A percentile compares a stretch with the other conserved stretches of the same genome.
Conservation (phyloP, 2,113 vertebrate species). For the Strix uralensis region DNA sequence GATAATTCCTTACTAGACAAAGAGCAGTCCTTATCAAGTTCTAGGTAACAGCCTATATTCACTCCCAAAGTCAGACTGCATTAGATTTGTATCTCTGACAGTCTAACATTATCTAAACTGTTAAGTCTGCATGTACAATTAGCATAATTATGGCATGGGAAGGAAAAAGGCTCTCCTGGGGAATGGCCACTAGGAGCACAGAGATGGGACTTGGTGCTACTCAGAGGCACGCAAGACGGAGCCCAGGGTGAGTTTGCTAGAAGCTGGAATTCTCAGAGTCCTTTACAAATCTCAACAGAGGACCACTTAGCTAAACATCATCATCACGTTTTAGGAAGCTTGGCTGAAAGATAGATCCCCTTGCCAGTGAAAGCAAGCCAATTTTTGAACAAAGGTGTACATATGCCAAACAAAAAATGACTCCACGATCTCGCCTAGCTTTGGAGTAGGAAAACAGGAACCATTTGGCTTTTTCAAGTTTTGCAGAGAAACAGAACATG, state of each 20-base stretch:
- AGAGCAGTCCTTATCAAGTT: not conserved
- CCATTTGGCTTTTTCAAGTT: constrained; percentile 11
- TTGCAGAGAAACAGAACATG: not conserved
- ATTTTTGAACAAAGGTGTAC: constrained; percentile 39
- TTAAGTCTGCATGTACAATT: not conserved
- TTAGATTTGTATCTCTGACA: not conserved
- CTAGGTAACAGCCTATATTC: not conserved
- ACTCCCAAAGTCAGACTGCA: not conserved
- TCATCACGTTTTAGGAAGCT: constrained; percentile 14
- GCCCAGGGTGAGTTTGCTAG: not conserved
- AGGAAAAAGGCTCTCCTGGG: not conserved
- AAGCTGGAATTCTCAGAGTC: not conserved
- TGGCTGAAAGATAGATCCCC: constrained; percentile 1
- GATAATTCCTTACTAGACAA: not conserved
- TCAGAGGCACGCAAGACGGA: not conserved
- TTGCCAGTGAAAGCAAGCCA: constrained; percentile 33
- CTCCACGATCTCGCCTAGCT: not conserved
- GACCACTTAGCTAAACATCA: constrained; percentile 27
- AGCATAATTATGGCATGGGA: not conserved
- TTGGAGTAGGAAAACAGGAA: not conserved
- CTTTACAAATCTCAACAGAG: not conserved
- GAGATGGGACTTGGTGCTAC: not conserved
- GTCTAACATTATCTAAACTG: not conserved
- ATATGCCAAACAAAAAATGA: constrained; percentile 17
- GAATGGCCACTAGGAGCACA: not conserved